Percentiles rank a stretch among this genome's conserved stretches.
Conservation (phyloP, 2,797 vertebrate genomes). For the Cygnus olor region DNA sequence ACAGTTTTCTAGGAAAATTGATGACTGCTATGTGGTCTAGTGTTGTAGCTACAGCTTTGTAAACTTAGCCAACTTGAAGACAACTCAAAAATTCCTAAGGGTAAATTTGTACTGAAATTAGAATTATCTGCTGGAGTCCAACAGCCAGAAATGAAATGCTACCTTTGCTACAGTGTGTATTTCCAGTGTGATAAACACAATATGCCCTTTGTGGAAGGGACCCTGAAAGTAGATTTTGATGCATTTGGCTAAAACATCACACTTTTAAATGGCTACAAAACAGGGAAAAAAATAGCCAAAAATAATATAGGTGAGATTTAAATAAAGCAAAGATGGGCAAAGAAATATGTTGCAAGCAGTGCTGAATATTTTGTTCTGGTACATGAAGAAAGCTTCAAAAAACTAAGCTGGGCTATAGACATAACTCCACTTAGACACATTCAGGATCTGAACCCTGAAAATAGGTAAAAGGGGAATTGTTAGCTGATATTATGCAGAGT, state of each 20-base stretch:
- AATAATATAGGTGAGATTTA: neutral
- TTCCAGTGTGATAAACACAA: neutral
- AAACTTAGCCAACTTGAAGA: neutral
- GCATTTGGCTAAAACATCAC: neutral
- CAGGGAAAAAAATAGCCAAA: neutral
- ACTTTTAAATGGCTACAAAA: neutral
- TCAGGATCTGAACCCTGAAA: neutral
- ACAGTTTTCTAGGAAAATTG: neutral
- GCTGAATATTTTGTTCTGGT: neutral
- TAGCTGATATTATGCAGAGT: neutral
- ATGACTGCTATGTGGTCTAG: neutral
- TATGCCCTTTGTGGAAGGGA: neutral
- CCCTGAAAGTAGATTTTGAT: neutral
- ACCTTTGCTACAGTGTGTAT: neutral
- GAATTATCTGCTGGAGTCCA: neutral
- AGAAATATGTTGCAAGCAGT: neutral
- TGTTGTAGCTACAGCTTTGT: neutral
- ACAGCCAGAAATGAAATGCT: neutral
- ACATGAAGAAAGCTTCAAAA: neutral
- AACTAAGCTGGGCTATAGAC: neutral
- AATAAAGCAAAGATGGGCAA: neutral
- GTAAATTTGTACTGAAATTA: neutral
- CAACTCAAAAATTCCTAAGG: neutral
- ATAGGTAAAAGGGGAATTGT: neutral
- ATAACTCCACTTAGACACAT: neutral